Percentiles rank a stretch among this genome's conserved stretches.
Conservation (phyloP, 2,888 invertebrate genomes). For the Nomada goodeniana region DNA sequence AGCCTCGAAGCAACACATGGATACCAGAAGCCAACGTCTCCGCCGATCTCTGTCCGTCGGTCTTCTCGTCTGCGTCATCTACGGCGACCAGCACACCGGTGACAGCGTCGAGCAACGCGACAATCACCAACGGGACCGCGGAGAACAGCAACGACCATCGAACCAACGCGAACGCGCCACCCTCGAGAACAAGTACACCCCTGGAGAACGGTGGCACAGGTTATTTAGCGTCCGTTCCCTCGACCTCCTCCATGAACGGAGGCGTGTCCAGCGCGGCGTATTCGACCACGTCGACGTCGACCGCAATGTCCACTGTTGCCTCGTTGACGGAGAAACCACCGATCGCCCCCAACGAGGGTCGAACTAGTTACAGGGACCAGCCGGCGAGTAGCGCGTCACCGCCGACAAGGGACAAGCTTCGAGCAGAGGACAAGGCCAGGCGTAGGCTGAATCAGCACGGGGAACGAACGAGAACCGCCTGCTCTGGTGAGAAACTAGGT, state of each 20-base stretch:
- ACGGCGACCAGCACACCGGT: slow-evolving; percentile 55
- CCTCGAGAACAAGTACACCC: slow-evolving; percentile 66
- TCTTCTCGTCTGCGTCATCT: slow-evolving; percentile 68
- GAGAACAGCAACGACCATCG: slow-evolving; percentile 62
- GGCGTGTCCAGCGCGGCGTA: slow-evolving; percentile 45
- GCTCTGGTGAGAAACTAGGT: slow-evolving; percentile 79
- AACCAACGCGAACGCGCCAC: slow-evolving; percentile 65
- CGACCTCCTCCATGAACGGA: slow-evolving; percentile 69
- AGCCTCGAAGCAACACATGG: slow-evolving; percentile 80
- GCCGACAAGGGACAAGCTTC: slow-evolving; percentile 91
- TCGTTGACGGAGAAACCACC: slow-evolving; percentile 77
- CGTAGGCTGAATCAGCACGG: slow-evolving; percentile 81
- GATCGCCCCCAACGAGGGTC: slow-evolving; percentile 74
- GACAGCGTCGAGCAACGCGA: slow-evolving; percentile 81
- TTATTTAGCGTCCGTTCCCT: slow-evolving; percentile 56
- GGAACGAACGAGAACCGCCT: slow-evolving; percentile 65
- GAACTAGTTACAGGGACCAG: slow-evolving; percentile 86
- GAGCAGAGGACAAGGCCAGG: slow-evolving; percentile 90
- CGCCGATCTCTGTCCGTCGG: slow-evolving; percentile 68
- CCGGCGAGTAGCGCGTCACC: slow-evolving; percentile 92
- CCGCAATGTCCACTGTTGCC: slow-evolving; percentile 47
- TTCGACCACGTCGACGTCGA: slow-evolving; percentile 53
- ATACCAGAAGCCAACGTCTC: slow-evolving; percentile 71
- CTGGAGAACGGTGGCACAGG: slow-evolving; percentile 75
- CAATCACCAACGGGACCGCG: slow-evolving; percentile 72